Evolutionary conservation across 1,140 invertebrate genomes (phyloP).

Genomic region (Hormaphis cornu): DNA sequence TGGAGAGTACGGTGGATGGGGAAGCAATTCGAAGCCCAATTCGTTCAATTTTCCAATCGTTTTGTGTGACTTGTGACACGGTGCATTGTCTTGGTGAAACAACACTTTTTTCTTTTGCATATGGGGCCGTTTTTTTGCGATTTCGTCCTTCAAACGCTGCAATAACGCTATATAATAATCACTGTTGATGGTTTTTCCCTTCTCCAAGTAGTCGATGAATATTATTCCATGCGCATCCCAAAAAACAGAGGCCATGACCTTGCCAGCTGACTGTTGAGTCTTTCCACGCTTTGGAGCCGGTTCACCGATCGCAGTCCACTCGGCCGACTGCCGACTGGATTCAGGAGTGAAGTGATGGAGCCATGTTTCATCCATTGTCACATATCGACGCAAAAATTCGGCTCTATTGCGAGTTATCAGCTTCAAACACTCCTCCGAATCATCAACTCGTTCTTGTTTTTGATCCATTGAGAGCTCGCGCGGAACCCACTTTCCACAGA

Average conservation of each 20-base stretch:
- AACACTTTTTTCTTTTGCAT: slow-evolving; percentile 7
- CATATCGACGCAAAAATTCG: too few relatives aligned
- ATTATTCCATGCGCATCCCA: slow-evolving; percentile 34
- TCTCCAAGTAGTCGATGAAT: slow-evolving; percentile 27
- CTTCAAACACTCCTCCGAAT: too few relatives aligned
- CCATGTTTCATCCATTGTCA: too few relatives aligned
- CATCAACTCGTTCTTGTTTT: too few relatives aligned
- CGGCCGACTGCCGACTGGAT: too few relatives aligned
- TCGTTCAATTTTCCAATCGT: slow-evolving; percentile 34
- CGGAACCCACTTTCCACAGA: too few relatives aligned
- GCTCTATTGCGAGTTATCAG: too few relatives aligned
- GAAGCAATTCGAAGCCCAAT: slow-evolving; percentile 39
- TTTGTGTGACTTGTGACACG: slow-evolving; percentile 34
- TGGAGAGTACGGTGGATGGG: slow-evolving; percentile 39
- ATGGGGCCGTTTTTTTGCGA: background rate
- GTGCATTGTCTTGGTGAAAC: slow-evolving; percentile 31
- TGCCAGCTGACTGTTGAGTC: slow-evolving; percentile 27
- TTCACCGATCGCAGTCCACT: too few relatives aligned
- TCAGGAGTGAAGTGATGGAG: too few relatives aligned
- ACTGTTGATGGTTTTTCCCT: background rate
- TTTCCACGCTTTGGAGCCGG: background rate
- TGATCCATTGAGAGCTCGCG: too few relatives aligned
- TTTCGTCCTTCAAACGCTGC: background rate
- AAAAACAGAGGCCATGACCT: slow-evolving; percentile 34
- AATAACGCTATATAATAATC: too few relatives aligned